These are phyloP conservation scores for Sitta carolinensis DNA, from an alignment of 2,797 vertebrate species.

Conservation along the genomic window DNA sequence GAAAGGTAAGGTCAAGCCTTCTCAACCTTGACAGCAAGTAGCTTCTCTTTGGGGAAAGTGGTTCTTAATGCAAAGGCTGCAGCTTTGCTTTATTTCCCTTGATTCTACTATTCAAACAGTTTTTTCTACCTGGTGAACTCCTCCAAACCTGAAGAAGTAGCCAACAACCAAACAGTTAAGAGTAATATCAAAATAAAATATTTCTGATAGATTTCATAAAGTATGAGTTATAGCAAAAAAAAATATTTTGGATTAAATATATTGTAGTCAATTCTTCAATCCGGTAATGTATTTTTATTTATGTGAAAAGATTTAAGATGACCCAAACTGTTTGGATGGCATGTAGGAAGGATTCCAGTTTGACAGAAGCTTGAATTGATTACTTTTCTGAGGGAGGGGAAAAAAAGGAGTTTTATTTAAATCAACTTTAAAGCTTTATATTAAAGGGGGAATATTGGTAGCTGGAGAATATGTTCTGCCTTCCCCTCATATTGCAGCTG, in stretches of 20 bases:
- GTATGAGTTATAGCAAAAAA: slow-evolving; percentile 25
- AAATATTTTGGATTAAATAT: slow-evolving; percentile 55
- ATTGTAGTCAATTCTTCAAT: slow-evolving; percentile 43
- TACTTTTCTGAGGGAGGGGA: slow-evolving; percentile 29
- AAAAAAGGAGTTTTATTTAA: slow-evolving; percentile 61
- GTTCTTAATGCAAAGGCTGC: slow-evolving; percentile 23
- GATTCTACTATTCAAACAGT: slow-evolving; percentile 32
- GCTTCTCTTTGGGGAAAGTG: slow-evolving; percentile 27
- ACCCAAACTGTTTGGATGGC: slow-evolving; percentile 42
- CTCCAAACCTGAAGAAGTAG: neutral
- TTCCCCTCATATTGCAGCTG: slow-evolving; percentile 66
- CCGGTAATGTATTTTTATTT: slow-evolving; percentile 34
- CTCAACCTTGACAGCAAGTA: neutral
- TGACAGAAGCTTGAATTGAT: slow-evolving; percentile 65
- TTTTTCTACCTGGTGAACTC: slow-evolving; percentile 16
- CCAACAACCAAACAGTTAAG: slow-evolving; percentile 16
- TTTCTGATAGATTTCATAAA: slow-evolving; percentile 54
- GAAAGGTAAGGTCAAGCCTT: slow-evolving; percentile 42
- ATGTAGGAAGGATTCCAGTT: slow-evolving; percentile 37
- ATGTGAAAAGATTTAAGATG: slow-evolving; percentile 59
- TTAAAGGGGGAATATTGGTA: slow-evolving; percentile 68
- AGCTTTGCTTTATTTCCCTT: slow-evolving; percentile 40
- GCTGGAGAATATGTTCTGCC: slow-evolving; percentile 63
- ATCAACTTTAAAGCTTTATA: slow-evolving; percentile 70
- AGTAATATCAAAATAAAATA: slow-evolving; percentile 28